These are phyloP conservation scores for Rhagonycha fulva DNA, from an alignment of 2,888 invertebrate genomes.

Conservation along the genomic window DNA sequence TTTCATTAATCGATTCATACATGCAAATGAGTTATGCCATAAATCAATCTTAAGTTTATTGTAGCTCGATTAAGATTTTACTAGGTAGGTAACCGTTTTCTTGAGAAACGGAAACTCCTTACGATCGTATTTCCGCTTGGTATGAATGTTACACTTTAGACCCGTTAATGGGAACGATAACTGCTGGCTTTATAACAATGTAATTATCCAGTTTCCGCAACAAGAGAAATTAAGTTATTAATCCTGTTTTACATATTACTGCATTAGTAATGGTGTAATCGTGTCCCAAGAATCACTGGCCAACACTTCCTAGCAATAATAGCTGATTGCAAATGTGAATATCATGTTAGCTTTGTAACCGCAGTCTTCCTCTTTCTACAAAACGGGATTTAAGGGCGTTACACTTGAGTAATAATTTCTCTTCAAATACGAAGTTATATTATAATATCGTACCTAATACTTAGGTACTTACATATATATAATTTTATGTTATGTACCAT, in stretches of 20 bases:
- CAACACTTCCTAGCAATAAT: slow-evolving; percentile 43
- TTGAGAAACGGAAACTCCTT: slow-evolving; percentile 31
- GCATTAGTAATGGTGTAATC: slow-evolving; percentile 45
- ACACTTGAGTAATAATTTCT: slow-evolving; percentile 18
- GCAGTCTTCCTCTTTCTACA: slow-evolving; percentile 26
- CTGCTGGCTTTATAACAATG: slow-evolving; percentile 32
- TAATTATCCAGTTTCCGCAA: slow-evolving; percentile 35
- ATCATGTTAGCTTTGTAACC: slow-evolving; percentile 42
- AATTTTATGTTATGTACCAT: too few species aligned
- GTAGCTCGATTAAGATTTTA: slow-evolving; percentile 29
- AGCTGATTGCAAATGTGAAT: slow-evolving; percentile 47
- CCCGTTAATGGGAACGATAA: slow-evolving; percentile 34
- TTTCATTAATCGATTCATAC: slow-evolving; percentile 36
- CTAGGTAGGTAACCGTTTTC: slow-evolving; percentile 26
- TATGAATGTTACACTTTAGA: slow-evolving; percentile 31
- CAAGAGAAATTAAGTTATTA: slow-evolving; percentile 46
- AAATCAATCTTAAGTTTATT: slow-evolving; percentile 35
- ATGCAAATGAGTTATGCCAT: slow-evolving; percentile 34
- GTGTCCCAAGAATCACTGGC: slow-evolving; percentile 37
- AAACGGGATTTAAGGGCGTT: slow-evolving; percentile 28
- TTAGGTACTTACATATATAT: too few species aligned
- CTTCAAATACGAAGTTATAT: slow-evolving; percentile 4
- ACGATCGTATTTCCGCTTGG: slow-evolving; percentile 30
- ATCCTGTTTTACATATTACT: slow-evolving; percentile 46
- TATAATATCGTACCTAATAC: background rate